phyloP scores from a whole-genome alignment of 1,140 invertebrate species.

The Calephelis virginiensis region DNA sequence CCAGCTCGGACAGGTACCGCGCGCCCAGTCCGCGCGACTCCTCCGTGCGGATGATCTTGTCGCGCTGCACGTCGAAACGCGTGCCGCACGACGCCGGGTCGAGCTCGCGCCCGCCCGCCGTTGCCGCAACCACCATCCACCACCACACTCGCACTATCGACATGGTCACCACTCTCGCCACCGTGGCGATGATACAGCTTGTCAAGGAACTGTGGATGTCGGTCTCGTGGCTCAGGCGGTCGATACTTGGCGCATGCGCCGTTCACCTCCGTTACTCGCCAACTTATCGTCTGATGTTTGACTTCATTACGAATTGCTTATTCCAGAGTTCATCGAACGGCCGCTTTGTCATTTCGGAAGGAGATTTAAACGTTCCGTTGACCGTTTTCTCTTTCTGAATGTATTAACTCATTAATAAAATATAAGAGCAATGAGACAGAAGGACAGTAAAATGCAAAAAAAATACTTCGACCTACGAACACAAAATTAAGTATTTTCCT shows the following conservation, averaged over 20 bases:
- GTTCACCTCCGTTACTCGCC: not conserved
- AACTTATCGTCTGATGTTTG: not conserved
- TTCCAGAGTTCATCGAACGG: slow-evolving; percentile 1
- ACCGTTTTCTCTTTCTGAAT: not conserved
- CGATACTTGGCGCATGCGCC: slow-evolving; percentile 46
- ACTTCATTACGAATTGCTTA: not conserved
- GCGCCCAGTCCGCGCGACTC: slow-evolving; percentile 93
- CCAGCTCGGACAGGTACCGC: slow-evolving; percentile 91
- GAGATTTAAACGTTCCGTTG: not conserved
- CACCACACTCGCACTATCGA: slow-evolving; percentile 35
- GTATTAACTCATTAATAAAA: not conserved
- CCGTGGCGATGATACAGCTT: too few relatives aligned
- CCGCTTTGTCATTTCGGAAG: not conserved
- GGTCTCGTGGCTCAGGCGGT: slow-evolving; percentile 26
- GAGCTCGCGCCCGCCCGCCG: slow-evolving; percentile 57
- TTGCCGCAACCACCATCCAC: slow-evolving; percentile 36
- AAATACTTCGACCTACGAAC: too few relatives aligned
- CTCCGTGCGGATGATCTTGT: slow-evolving; percentile 94
- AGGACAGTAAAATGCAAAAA: too few relatives aligned
- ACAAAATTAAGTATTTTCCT: too few relatives aligned
- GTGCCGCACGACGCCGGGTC: slow-evolving; percentile 77
- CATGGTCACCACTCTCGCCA: not conserved
- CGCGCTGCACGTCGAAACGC: slow-evolving; percentile 90
- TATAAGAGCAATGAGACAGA: too few relatives aligned
- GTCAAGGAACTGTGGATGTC: not conserved